Conservation (phyloP, 2,888 invertebrate genomes). For the Anagyrus pseudococci region DNA sequence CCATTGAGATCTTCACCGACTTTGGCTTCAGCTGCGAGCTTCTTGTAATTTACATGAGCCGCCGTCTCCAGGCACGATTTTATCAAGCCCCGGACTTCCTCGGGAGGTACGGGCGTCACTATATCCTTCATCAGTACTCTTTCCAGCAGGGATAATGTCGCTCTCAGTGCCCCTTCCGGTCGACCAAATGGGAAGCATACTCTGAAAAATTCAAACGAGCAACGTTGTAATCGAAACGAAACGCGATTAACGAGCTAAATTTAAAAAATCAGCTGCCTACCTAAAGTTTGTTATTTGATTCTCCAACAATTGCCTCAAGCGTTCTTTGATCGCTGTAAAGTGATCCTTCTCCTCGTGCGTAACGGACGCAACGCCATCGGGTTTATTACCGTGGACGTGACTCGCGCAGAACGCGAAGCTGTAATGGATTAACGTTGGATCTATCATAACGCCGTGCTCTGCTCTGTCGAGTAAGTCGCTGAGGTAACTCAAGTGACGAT, state of each 20-base stretch:
- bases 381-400: constrained; percentile 99
- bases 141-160: constrained; percentile 94
- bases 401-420: constrained; percentile 99
- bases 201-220: constrained; percentile 66
- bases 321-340: constrained; percentile 96
- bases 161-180: constrained; percentile 97
- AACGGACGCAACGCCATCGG: constrained; percentile 98
- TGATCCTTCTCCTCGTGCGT: constrained; percentile 97
- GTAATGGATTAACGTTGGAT: constrained; percentile 98
- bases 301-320: constrained; percentile 89
- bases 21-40: constrained; percentile 95
- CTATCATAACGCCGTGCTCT: constrained; percentile 93
- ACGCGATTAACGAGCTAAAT: background rate
- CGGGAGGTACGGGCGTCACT: constrained; percentile 93
- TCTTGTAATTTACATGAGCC: constrained; percentile 95
- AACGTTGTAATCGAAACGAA: background rate
- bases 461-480: constrained; percentile 94
- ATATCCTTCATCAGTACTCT: constrained; percentile 99
- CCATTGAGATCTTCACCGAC: constrained; percentile 86
- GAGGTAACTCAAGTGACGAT: constrained; percentile 94
- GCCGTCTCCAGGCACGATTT: constrained; percentile 98
- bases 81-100: constrained; percentile 95
- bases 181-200: constrained; percentile 99
- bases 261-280: constrained; percentile 62
- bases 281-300: constrained; percentile 99